phyloP scores from a whole-genome alignment of 1,140 invertebrate genomes.

The Mercenaria mercenaria region DNA sequence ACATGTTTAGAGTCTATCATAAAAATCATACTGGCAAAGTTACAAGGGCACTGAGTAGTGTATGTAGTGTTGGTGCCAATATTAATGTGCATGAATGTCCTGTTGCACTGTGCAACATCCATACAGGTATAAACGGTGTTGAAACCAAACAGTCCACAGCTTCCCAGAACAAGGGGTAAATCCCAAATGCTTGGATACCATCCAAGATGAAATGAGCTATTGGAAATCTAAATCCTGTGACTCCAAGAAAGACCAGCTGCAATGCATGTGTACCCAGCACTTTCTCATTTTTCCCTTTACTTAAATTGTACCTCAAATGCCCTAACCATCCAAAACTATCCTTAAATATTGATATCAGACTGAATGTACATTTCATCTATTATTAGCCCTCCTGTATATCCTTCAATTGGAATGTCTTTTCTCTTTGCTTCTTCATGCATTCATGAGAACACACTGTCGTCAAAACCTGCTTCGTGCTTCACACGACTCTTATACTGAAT shows the following conservation, averaged over 20 bases:
- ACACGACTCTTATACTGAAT: slow-evolving; percentile 66
- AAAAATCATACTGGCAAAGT: background rate
- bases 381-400: slow-evolving; percentile 49
- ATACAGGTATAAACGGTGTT: slow-evolving; percentile 36
- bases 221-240: slow-evolving; percentile 66
- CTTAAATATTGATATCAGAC: background rate
- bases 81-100: background rate
- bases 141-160: slow-evolving; percentile 57
- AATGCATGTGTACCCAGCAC: slow-evolving; percentile 50
- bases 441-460: slow-evolving; percentile 59
- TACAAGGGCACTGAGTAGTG: slow-evolving; percentile 10
- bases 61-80: no score
- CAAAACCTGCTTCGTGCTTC: slow-evolving; percentile 61
- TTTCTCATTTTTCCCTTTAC: slow-evolving; percentile 42
- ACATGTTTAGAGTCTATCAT: slow-evolving; percentile 40
- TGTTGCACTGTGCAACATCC: slow-evolving; percentile 62
- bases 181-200: slow-evolving; percentile 26
- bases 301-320: background rate
- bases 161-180: slow-evolving; percentile 63
- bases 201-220: slow-evolving; percentile 62
- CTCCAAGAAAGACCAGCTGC: slow-evolving; percentile 64
- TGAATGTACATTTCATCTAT: slow-evolving; percentile 65
- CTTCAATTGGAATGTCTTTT: background rate
- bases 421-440: slow-evolving; percentile 61
- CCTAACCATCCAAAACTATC: slow-evolving; percentile 42